Percentiles rank a stretch among this genome's conserved stretches.
phyloP scores from a whole-genome alignment of 2,797 vertebrate species.

The Hafferia zeledoni region DNA sequence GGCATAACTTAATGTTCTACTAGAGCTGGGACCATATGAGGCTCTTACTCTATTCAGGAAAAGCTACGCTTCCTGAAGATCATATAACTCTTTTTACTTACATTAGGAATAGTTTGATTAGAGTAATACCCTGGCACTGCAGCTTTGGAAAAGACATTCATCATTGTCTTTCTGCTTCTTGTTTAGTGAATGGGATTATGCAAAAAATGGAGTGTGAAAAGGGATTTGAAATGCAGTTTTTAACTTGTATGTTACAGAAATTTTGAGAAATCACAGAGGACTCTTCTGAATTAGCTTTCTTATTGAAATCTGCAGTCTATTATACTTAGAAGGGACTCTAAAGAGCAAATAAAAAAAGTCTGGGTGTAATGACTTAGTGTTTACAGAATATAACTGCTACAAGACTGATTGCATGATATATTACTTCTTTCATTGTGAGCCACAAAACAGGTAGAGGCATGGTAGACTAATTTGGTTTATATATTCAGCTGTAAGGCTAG shows the following conservation, averaged over 20 bases:
- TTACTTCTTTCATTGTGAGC: slow-evolving; percentile 80
- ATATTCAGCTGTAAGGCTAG: slow-evolving; percentile 83
- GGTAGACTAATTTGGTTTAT: slow-evolving; percentile 83
- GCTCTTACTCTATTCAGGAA: neutral
- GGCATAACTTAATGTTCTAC: neutral
- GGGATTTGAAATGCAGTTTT: slow-evolving; percentile 20
- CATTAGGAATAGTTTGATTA: neutral
- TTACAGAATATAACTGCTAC: slow-evolving; percentile 57
- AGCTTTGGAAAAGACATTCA: slow-evolving; percentile 7
- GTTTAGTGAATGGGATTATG: neutral
- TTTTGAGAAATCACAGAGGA: slow-evolving; percentile 35
- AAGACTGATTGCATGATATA: slow-evolving; percentile 76
- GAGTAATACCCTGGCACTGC: neutral
- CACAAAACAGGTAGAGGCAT: slow-evolving; percentile 80
- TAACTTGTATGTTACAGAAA: slow-evolving; percentile 1
- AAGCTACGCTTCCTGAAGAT: neutral
- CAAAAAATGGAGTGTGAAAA: neutral
- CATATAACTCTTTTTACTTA: neutral
- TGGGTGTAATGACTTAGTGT: slow-evolving; percentile 62
- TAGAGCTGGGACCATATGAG: neutral
- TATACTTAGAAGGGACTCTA: slow-evolving; percentile 31
- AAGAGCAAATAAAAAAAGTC: slow-evolving; percentile 58
- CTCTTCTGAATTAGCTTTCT: slow-evolving; percentile 32
- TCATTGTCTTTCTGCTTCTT: neutral
- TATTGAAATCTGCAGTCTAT: slow-evolving; percentile 49